Conservation (phyloP, 2,888 invertebrate species). For the Rhagonycha lutea region DNA sequence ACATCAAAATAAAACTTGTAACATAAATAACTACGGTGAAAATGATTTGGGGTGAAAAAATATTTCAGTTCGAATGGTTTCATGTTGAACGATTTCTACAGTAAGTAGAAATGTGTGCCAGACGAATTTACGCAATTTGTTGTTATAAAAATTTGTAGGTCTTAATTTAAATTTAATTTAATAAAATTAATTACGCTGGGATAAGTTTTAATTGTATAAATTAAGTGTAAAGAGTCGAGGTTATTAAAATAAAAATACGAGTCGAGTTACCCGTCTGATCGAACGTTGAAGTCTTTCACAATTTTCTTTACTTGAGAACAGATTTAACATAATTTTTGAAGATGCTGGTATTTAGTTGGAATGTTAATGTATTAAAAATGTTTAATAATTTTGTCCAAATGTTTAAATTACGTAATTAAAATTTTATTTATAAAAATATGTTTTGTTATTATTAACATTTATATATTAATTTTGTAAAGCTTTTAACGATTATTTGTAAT, state of each 20-base stretch:
- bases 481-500: conserved; percentile 1
- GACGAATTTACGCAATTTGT: background rate
- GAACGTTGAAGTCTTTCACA: background rate
- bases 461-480: background rate
- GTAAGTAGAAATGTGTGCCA: background rate
- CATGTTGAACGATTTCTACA: background rate
- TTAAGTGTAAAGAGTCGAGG: background rate
- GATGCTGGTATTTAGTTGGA: background rate
- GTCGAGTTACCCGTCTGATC: background rate
- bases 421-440: background rate
- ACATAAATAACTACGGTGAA: no score
- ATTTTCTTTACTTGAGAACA: background rate
- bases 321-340: background rate
- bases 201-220: background rate
- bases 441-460: background rate
- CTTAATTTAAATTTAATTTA: background rate
- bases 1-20: background rate
- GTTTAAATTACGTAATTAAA: background rate
- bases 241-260: background rate
- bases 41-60: background rate
- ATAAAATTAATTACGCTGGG: background rate
- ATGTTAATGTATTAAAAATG: background rate
- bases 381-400: background rate
- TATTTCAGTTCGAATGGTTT: background rate
- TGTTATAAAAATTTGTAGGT: background rate